Conservation (phyloP, 2,113 vertebrate species). For the Chloropsis cyanopogon region DNA sequence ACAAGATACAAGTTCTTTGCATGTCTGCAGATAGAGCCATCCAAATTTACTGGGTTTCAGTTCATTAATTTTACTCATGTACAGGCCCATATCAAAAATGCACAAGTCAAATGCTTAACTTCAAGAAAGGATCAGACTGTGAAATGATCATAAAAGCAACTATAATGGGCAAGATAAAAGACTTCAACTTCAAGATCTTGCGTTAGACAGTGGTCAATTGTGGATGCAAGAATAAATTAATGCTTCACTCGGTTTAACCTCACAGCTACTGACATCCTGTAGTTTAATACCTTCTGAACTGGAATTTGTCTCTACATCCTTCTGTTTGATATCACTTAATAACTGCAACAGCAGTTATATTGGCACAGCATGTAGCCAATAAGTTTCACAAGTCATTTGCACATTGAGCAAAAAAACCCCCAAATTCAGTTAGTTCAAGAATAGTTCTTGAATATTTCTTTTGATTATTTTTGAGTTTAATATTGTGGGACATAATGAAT, state of each 20-base stretch:
- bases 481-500: background rate
- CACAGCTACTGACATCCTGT: background rate
- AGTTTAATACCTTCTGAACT: background rate
- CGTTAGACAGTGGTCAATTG: background rate
- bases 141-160: background rate
- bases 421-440: background rate
- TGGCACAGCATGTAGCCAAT: background rate
- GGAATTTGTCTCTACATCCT: background rate
- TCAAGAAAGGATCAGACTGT: background rate
- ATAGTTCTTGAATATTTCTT: background rate
- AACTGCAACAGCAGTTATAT: background rate
- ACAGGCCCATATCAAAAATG: background rate
- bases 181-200: background rate
- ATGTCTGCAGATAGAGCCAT: background rate
- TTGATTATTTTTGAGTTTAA: background rate
- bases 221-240: background rate
- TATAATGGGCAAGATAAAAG: background rate
- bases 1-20: background rate
- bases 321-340: background rate
- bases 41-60: background rate
- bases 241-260: background rate
- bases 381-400: background rate
- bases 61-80: background rate
- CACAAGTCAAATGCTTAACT: background rate
- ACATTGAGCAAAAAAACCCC: background rate